Base-by-base conservation (phyloP, 2,113 vertebrate species). In the Melanocharis versteri region DNA sequence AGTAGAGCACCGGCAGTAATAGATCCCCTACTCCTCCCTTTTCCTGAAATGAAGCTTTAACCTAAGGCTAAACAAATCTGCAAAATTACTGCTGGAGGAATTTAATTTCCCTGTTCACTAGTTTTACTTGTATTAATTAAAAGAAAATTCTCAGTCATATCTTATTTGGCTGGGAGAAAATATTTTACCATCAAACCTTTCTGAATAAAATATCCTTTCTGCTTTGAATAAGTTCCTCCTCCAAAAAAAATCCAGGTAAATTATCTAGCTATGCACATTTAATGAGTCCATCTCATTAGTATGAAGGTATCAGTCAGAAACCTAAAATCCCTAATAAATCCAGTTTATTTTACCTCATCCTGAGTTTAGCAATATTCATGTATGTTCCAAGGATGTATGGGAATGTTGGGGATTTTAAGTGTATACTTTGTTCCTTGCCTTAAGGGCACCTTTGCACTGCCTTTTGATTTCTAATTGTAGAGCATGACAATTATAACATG, bases 21-120 rank as follows among this genome's bases (percentile, higher is more conserved):
- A 79, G 31, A 80, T 62, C 5, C 7, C 53, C 15, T 77, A 10
- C 27, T 40, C 48, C 37, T 70, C 22, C 15, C 7, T 37, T 80
- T 86, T 62, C 24, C 39, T 75, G 28, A 89, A 5, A 2, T 68
- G 72, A 79, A 53, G 33, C 6, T 91, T 88, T 87, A 91, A 79
- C 76, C 66, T 84, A 53, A 85, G 58, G 86, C 81, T 83, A 93
- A 91, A 81, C 23, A 65, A 76, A 78, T 92, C 56, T 90, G 35
- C n/a, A 94, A 86, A 88, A 93, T 93, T 90, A 56, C 65, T 95
- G 94, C 51, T 91, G 79, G 24, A 86, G 62, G 45, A 94, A 88
- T 95, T 94, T 94, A 88, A 97, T 97, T 97, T 96, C 93, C 87
- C 78, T 90, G 75, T 93, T 96, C 94, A 94, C 45, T 96, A 96